phyloP scores from a whole-genome alignment of 2,888 invertebrate species.

The Drosophila cyrtoloma region DNA sequence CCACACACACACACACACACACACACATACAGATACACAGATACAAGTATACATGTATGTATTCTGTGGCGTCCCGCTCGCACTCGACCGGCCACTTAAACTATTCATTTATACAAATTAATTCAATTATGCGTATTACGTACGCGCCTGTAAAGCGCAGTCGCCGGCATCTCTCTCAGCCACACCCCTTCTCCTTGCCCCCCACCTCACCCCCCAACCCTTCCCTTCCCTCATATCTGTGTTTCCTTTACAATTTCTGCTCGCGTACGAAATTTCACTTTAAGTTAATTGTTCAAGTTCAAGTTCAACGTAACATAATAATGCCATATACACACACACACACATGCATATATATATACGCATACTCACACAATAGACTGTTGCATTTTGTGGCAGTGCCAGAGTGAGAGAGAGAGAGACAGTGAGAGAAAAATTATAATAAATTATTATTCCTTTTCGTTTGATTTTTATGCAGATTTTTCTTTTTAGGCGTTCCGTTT shows the following conservation, averaged over 20 bases:
- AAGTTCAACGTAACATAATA: constrained; percentile 82
- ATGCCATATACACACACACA: constrained; percentile 57
- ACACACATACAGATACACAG: constrained; percentile 38
- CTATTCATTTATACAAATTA: constrained; percentile 85
- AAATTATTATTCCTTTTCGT: constrained; percentile 81
- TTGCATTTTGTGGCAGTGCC: constrained; percentile 50
- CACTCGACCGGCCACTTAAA: constrained; percentile 79
- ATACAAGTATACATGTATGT: background rate
- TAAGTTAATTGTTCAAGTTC: constrained; percentile 83
- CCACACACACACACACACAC: constrained; percentile 51
- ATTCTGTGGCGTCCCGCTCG: constrained; percentile 48
- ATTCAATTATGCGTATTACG: constrained; percentile 84
- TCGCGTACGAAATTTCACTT: constrained; percentile 83
- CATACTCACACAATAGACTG: constrained; percentile 46
- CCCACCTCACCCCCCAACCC: no score
- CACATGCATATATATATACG: constrained; percentile 22
- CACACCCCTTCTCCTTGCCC: background rate
- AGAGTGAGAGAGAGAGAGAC: constrained; percentile 9
- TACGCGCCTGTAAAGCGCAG: constrained; percentile 80
- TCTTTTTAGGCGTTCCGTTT: constrained; percentile 50
- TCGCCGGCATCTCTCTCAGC: constrained; percentile 63
- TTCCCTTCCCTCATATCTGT: background rate
- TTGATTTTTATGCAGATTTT: constrained; percentile 81
- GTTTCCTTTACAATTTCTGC: constrained; percentile 76
- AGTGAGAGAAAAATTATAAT: constrained; percentile 72